phyloP scores from a whole-genome alignment of 2,113 vertebrate species.

The Macrotis lagotis region DNA sequence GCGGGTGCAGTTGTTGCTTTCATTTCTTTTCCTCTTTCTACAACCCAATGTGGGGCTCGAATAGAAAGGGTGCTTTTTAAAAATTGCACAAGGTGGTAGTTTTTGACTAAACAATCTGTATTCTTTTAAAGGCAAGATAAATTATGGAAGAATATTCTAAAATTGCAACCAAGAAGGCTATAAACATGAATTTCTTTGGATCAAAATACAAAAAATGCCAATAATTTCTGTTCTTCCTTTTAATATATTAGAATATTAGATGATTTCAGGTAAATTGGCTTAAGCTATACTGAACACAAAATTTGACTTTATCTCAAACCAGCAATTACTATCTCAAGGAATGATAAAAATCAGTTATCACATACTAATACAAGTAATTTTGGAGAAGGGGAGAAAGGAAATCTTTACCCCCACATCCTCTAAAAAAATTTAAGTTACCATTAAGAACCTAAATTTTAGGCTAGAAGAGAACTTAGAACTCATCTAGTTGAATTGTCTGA shows the following conservation, averaged over 20 bases:
- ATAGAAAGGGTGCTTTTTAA: neutral
- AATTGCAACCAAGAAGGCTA: neutral
- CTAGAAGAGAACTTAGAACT: neutral
- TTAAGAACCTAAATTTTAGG: neutral
- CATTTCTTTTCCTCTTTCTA: neutral
- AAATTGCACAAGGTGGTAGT: neutral
- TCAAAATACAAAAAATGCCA: neutral
- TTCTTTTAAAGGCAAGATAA: neutral
- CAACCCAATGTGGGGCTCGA: neutral
- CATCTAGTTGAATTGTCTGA: neutral
- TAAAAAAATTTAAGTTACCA: neutral
- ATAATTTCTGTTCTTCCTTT: neutral
- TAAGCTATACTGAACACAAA: neutral
- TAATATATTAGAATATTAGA: neutral
- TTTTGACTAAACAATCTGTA: neutral
- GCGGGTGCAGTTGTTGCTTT: neutral
- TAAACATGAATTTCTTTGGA: neutral
- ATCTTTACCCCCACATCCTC: neutral
- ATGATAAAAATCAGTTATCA: neutral
- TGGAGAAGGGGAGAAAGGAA: constrained; percentile 7
- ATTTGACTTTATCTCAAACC: constrained; percentile 19
- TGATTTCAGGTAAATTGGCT: neutral
- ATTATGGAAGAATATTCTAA: neutral
- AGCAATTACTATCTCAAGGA: constrained; percentile 29
- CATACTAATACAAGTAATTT: constrained; percentile 14